Evolutionary conservation across 2,113 vertebrate genomes (phyloP), one percentile per base, ranked within the genome.

Genomic region (Chloebia gouldiae): DNA sequence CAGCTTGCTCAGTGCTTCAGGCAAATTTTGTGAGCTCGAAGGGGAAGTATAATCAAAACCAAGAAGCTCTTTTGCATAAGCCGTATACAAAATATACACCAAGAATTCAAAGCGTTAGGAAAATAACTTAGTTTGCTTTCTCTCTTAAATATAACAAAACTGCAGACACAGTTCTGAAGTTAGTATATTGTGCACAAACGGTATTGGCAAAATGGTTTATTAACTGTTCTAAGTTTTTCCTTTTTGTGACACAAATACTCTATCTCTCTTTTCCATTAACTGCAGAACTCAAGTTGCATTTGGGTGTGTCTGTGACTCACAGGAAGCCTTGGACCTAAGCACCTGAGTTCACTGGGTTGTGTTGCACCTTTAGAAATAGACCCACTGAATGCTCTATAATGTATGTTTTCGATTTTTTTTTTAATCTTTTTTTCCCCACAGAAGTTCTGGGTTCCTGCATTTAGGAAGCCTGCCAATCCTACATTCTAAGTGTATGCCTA

Each of bases 31-130:
- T 63, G 35, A 90, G 37, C 61, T 63, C 0, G 0, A 70, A 93
- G 56, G 23, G 93, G 72, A 96, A 94, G 44, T 47, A 13, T 56
- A 83, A 87, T 83, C 84, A 96, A 93, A 97, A 31, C 23, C 4
- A 64, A 70, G 27, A 35, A 68, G 16, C 19, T 35, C 18, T 93
- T 96, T 95, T 97, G 92, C 90, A 95, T 96, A 86, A 88, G 54
- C 60, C 6, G 3, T 42, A 86, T 47, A n/a, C 42, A 77, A 27
- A 47, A 44, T 53, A n/a, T 40, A 57, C 47, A 47, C 30, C 66
- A 50, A 82, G 53, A 88, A 81, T 70, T 95, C 30, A 20, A 77
- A 54, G 39, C 20, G 6, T 82, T 64, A 87, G 54, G 66, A 51
- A 81, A 91, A 89, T 50, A 45, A 69, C 23, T 42, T 42, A 19